Evolutionary conservation across 2,113 vertebrate species (phyloP), one percentile per base, ranked within the genome.

Genomic region (Vidua macroura): DNA sequence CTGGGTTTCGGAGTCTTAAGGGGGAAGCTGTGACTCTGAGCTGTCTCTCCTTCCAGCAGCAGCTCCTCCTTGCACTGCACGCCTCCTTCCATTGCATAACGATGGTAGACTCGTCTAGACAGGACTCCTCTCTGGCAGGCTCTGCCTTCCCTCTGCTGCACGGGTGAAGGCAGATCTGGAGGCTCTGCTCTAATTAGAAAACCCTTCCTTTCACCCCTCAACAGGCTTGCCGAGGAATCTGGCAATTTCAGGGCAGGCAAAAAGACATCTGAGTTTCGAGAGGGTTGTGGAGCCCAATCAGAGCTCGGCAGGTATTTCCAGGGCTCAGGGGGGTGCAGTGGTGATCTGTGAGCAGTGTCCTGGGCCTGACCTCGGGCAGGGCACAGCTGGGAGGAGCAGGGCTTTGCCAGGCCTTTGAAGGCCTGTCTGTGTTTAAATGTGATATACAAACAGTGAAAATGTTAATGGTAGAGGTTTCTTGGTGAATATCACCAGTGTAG

Each of bases 21-120:
- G 69, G 88, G 79, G 88, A 95, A 96, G 52, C 76, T 93, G 56
- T 84, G 83, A 86, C 33, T 94, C 78, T 28, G 83, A 95, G 79
- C 86, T 86, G 60, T 76, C 39, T 90, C 46, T 74, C 12, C 31
- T 53, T 48, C n/a, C 93, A 66, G 70, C 51, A 92, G 89, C 53
- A 91, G 56, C 53, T 82, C 76, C 75, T 64, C 9, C 88, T 82
- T 85, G 84, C 67, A 39, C 77, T 95, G 74, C 41, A 92, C 70
- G 46, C 68, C 79, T 73, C 82, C 85, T 77, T 94, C 9, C 48
- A 15, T 48, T 86, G 85, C 37, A 20, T 86, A 72, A 93, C 81
- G 87, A 62, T 83, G 85, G 86, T 86, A 94, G 96, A 88, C 90
- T 43, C 35, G 90, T 90, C 92, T 95, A 59, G 93, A 92, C 74